phyloP scores from a whole-genome alignment of 2,888 invertebrate species.

The Trilocha varians region DNA sequence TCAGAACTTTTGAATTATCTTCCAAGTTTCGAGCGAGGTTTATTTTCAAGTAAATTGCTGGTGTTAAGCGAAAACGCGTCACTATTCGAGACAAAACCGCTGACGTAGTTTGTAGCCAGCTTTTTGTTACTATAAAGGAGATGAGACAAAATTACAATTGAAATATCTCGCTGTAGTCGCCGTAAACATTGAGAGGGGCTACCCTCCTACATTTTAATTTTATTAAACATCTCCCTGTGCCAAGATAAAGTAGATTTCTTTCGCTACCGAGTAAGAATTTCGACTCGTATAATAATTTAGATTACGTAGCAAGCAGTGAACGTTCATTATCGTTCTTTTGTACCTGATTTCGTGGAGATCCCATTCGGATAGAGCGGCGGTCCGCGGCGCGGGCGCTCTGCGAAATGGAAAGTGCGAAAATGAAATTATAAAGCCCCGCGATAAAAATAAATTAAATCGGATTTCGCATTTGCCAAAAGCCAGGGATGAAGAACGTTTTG shows the following conservation, averaged over 20 bases:
- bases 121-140: constrained; percentile 22
- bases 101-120: constrained; percentile 28
- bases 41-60: constrained; percentile 19
- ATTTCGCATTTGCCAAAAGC: constrained; percentile 69
- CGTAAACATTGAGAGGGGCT: constrained; percentile 54
- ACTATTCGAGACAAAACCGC: constrained; percentile 24
- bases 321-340: constrained; percentile 74
- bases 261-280: constrained; percentile 68
- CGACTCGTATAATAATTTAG: constrained; percentile 72
- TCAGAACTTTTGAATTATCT: constrained; percentile 14
- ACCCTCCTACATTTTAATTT: constrained; percentile 64
- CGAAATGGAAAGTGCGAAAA: constrained; percentile 74
- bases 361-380: constrained; percentile 71
- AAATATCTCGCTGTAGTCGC: constrained; percentile 49
- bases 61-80: constrained; percentile 19
- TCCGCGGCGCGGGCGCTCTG: constrained; percentile 66
- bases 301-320: constrained; percentile 72
- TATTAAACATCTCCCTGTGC: constrained; percentile 64
- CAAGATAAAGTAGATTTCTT: constrained; percentile 70
- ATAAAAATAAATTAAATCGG: constrained; percentile 75
- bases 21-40: constrained; percentile 22
- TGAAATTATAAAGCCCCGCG: constrained; percentile 73
- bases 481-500: constrained; percentile 64
- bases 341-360: constrained; percentile 72
- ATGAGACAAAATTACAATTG: constrained; percentile 48